phyloP scores from a whole-genome alignment of 1,140 invertebrate species.

The Dryas iulia region DNA sequence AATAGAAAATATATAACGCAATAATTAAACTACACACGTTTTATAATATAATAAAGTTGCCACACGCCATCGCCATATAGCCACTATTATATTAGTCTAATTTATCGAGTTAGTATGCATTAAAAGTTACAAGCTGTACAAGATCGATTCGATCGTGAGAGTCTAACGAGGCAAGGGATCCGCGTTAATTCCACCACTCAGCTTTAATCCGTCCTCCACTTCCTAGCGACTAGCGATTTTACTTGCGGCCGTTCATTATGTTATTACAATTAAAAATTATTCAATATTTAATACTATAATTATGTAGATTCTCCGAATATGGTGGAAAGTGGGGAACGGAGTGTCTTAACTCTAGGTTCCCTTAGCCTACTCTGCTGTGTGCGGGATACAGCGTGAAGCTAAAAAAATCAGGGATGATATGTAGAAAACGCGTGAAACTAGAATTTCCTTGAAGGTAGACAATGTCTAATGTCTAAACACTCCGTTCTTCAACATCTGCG shows the following conservation, averaged over 20 bases:
- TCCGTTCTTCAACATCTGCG: too few relatives aligned
- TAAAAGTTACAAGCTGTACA: slow-evolving; percentile 2
- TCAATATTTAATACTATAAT: background rate
- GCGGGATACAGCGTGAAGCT: too few relatives aligned
- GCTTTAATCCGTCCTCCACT: slow-evolving; percentile 3
- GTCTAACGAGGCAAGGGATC: background rate
- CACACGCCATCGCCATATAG: background rate
- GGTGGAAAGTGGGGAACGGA: too few relatives aligned
- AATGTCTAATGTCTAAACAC: too few relatives aligned
- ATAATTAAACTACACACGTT: too few relatives aligned
- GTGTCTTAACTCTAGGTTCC: background rate
- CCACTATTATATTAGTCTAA: background rate
- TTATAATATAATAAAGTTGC: background rate
- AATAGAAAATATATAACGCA: background rate
- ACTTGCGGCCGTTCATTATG: background rate
- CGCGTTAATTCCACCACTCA: slow-evolving; percentile 2
- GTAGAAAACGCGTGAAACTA: too few relatives aligned
- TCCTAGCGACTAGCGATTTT: background rate
- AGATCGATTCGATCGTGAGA: slow-evolving; percentile 13
- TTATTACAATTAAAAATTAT: background rate
- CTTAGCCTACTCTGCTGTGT: too few relatives aligned
- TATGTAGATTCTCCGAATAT: too few relatives aligned
- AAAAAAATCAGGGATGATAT: too few relatives aligned
- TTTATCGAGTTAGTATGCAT: background rate
- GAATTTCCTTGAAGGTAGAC: too few relatives aligned